A percentile compares a stretch with the other conserved stretches of the same genome.
These are phyloP conservation scores for Pocota personata DNA, from an alignment of 2,888 invertebrate species.

Conservation along the genomic window DNA sequence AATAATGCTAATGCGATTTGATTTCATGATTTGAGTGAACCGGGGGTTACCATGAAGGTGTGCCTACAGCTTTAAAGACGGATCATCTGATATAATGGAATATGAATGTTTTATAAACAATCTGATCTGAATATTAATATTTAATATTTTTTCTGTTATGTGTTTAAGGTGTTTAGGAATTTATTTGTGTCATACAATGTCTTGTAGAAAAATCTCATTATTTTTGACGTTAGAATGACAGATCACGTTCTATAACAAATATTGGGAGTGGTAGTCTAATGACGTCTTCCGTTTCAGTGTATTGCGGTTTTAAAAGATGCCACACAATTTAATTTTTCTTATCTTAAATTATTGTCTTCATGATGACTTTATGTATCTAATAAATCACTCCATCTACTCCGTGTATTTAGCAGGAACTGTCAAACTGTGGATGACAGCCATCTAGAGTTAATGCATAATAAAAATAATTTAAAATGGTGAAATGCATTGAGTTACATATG, in stretches of 20 bases:
- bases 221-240: neutral
- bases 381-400: too few species aligned
- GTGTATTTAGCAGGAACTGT: too few species aligned
- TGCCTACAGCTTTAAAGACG: constrained; percentile 1
- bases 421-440: too few species aligned
- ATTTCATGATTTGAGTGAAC: constrained; percentile 42
- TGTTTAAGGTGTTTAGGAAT: neutral
- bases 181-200: neutral
- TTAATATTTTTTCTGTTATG: neutral
- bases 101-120: neutral
- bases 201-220: neutral
- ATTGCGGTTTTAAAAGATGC: too few species aligned
- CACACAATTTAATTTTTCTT: too few species aligned
- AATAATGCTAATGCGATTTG: constrained; percentile 41
- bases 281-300: too few species aligned
- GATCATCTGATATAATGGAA: constrained; percentile 6
- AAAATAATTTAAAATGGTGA: too few species aligned
- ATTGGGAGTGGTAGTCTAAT: neutral
- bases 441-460: too few species aligned
- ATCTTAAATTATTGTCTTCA: too few species aligned
- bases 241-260: neutral
- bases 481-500: too few species aligned
- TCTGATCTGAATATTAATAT: constrained; percentile 26
- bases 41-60: constrained; percentile 28
- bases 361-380: too few species aligned